Evolutionary conservation across 2,797 vertebrate species (phyloP).

Genomic region (Pseudochirops cupreus): DNA sequence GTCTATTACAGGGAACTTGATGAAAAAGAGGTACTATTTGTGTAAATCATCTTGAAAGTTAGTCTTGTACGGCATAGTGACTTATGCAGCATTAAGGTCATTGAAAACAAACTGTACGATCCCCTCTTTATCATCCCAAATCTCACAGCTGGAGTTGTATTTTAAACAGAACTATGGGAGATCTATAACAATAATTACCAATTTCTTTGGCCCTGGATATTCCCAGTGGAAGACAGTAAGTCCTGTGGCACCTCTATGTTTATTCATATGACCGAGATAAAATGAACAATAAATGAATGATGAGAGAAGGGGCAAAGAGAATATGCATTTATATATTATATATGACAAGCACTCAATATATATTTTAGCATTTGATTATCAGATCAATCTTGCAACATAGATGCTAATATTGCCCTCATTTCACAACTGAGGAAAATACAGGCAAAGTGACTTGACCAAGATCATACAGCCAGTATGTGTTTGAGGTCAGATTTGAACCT

Average conservation of each 20-base stretch:
- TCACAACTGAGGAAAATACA: background rate
- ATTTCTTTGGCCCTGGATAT: background rate
- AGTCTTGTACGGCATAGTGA: background rate
- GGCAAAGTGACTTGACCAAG: background rate
- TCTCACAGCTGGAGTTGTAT: background rate
- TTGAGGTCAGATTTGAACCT: background rate
- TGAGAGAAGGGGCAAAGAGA: background rate
- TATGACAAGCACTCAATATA: no score
- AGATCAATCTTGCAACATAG: background rate
- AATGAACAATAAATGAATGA: background rate
- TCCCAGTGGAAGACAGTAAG: background rate
- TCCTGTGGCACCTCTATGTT: background rate
- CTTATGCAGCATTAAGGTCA: background rate
- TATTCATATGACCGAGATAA: background rate
- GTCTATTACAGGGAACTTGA: conserved; percentile 22
- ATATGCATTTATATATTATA: background rate
- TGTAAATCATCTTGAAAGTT: conserved; percentile 43
- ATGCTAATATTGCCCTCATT: background rate
- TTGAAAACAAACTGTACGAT: background rate
- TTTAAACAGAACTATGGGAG: background rate
- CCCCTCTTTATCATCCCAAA: background rate
- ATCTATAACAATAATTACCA: background rate
- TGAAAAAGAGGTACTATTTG: background rate
- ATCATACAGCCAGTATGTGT: background rate
- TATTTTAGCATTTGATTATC: background rate